Conservation (phyloP, 2,113 vertebrate species). For the Thryonomys swinderianus region DNA sequence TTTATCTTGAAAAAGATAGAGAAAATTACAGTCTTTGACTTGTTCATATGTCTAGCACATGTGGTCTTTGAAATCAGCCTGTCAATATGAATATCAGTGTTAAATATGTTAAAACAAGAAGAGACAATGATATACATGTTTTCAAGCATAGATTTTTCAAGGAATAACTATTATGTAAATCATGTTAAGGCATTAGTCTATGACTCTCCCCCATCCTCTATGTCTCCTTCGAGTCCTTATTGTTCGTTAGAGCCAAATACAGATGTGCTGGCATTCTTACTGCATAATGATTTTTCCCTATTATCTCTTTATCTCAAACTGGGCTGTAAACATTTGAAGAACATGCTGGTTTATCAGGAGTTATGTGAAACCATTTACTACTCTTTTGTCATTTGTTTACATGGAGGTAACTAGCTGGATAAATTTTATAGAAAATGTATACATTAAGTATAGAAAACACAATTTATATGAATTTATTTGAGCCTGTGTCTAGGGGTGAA, state of each 20-base stretch:
- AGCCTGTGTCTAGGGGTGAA: background rate
- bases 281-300: background rate
- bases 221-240: background rate
- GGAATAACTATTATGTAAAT: background rate
- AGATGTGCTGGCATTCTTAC: background rate
- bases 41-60: constrained; percentile 37
- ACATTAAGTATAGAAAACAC: background rate
- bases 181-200: background rate
- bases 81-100: background rate
- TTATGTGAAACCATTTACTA: background rate
- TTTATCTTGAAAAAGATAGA: constrained; percentile 24
- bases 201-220: background rate
- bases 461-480: background rate
- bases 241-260: constrained; percentile 37
- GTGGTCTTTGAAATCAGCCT: constrained; percentile 55
- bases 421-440: constrained; percentile 19
- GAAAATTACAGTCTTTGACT: constrained; percentile 32
- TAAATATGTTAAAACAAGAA: constrained; percentile 33
- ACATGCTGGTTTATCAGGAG: background rate
- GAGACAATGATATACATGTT: constrained; percentile 5
- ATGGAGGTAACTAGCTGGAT: background rate
- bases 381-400: background rate
- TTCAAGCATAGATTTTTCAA: background rate
- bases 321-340: background rate
- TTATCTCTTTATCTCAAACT: background rate